Evolutionary conservation across 2,888 invertebrate species (phyloP), one percentile per base, ranked within the genome.

Genomic region (Lathronympha strigana): DNA sequence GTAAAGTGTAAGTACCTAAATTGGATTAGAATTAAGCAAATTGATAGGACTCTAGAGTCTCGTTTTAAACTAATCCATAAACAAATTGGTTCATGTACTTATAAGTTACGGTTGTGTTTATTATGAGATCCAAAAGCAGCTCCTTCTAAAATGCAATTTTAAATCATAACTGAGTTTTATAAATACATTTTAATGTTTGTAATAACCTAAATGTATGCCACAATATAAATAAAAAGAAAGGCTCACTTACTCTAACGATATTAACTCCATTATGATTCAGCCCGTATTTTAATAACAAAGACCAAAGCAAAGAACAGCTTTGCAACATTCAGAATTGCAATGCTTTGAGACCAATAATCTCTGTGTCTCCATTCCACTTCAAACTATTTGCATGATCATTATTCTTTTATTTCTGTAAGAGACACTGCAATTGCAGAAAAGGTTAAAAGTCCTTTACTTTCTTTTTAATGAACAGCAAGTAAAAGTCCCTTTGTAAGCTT

Each of bases 221-320:
- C 23, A 50, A 50, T 43, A 33, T 50, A 55, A 57, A 49, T 63
- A 51, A 58, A 33, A 43, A 57, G 25, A 45, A 49, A 45, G 13
- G 45, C 33, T 55, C 62, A 23, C 49, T 57, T 23, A 19, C 45
- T 19, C 28, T 51, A 36, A 25, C 51, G 17, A 36, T 60, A 21
- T 51, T 25, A 57, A 61, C n/a, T 15, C 53, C 28, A 53, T 60
- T 28, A 31, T 23, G 21, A 66, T 47, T 66, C 64, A 54, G 64
- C 47, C 53, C 47, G 28, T 38, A 66, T 66, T 60, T 64, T 40
- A 53, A 60, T 66, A 66, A 60, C 64, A 60, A 54, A 60, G 53
- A 54, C 45, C 8, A 28, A 45, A 15, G 36, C 45, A 21, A 47
- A 54, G 60, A 66, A 50, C 47, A 36, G 60, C 15, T 47, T 49